A percentile compares a stretch with the other conserved stretches of the same genome.
Conservation (phyloP, 1,140 invertebrate species). For the Ditylenchus dipsaci region DNA sequence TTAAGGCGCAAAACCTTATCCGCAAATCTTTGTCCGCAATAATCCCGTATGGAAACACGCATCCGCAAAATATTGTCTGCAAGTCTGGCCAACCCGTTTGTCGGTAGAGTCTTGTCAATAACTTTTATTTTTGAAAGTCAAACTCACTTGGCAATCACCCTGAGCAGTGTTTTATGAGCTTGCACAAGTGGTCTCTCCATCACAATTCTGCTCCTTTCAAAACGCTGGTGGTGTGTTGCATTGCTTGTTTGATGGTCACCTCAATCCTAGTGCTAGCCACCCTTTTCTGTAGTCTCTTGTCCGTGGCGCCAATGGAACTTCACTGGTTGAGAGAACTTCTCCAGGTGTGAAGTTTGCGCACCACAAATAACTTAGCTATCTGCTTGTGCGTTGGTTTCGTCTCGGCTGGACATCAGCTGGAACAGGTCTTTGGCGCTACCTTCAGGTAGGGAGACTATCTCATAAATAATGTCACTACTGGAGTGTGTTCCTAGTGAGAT, state of each 20-base stretch:
- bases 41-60: too few species aligned
- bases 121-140: too few species aligned
- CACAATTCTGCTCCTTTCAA: slow-evolving; percentile 19
- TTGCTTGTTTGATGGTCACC: slow-evolving; percentile 7
- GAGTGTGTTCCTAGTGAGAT: background rate
- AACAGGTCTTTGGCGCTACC: background rate
- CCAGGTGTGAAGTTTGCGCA: slow-evolving; percentile 4
- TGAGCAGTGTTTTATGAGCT: slow-evolving; percentile 33
- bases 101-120: too few species aligned
- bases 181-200: slow-evolving; percentile 5
- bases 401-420: background rate
- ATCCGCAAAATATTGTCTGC: too few species aligned
- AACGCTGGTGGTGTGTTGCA: slow-evolving; percentile 25
- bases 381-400: background rate
- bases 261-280: slow-evolving; percentile 17
- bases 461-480: background rate
- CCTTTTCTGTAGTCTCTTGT: slow-evolving; percentile 9
- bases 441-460: background rate
- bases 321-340: background rate
- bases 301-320: slow-evolving; percentile 26
- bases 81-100: too few species aligned
- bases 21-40: too few species aligned
- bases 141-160: slow-evolving; percentile 34
- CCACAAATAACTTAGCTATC: background rate
- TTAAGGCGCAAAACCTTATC: too few species aligned